Base-by-base conservation (phyloP, 2,888 invertebrate genomes). In the Phania funesta region DNA sequence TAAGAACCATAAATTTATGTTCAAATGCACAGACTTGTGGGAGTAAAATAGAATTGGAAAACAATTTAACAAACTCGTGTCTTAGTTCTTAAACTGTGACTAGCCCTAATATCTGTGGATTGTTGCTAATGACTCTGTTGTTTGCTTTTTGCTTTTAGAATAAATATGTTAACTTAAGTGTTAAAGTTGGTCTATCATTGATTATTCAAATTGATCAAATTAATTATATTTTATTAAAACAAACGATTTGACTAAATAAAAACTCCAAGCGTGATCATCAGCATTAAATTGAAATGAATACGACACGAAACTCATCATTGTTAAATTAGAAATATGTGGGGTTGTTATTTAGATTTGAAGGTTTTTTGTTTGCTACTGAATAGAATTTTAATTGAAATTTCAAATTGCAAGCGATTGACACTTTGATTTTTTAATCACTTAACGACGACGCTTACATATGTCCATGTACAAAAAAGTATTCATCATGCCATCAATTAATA, bases 201-300 rank as follows among this genome's bases (percentile, higher is more conserved):
- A 77, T 62, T 68, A 62, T 52, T 77, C 46, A 56, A 64, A 77
- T 48, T 70, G 62, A 70, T 64, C 64, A 70, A 70, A 38, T 52
- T 32, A 54, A 54, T 58, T 29, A 8, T 58, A 58, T 62, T 62
- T 54, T 44, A 44, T 50, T 70, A 18, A 48, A 60, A 64, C 54
- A 77, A 64, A 70, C 64, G 64, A 56, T 54, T 54, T 77, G 35
- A 54, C 9, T 52, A 32, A 62, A 76, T 67, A 35, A n/a, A 41
- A 68, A 26, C n/a, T 38, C 41, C 58, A 38, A 2, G 20, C 38
- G 22, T 41, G 41, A 76, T 56, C 38, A 50, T 75, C 26, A 62
- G 22, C 29, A 35, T 9, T 26, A 1, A 26, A n/a, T 5, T 24
- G 48, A 41, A 64, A 13, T 32, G 13, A 3, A 65, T 26, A n/a